These are phyloP conservation scores for Endomychus coccineus DNA, from an alignment of 2,888 invertebrate species.

Conservation along the genomic window DNA sequence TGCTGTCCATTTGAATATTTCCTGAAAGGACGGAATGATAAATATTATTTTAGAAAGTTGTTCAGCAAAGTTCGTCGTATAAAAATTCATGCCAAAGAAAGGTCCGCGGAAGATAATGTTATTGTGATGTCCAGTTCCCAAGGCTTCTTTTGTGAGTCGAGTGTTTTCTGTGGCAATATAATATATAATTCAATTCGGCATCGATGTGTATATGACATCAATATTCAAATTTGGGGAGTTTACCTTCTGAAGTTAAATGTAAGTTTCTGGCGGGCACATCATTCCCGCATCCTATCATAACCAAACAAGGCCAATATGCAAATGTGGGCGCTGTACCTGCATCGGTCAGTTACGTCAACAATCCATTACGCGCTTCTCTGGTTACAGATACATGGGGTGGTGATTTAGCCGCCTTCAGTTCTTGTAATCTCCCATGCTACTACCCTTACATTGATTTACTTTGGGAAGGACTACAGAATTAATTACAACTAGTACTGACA, in stretches of 20 bases:
- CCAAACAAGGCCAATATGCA: constrained; percentile 42
- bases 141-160: constrained; percentile 23
- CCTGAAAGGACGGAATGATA: constrained; percentile 10
- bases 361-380: constrained; percentile 39
- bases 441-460: constrained; percentile 26
- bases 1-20: constrained; percentile 8
- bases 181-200: constrained; percentile 16
- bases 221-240: constrained; percentile 13
- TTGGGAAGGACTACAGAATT: constrained; percentile 29
- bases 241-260: constrained; percentile 30
- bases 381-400: constrained; percentile 20
- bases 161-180: constrained; percentile 32
- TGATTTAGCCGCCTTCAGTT: constrained; percentile 4
- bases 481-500: too few species aligned
- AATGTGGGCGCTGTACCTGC: constrained; percentile 40
- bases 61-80: constrained; percentile 20
- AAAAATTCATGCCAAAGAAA: constrained; percentile 24
- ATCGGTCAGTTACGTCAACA: constrained; percentile 44
- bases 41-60: constrained; percentile 11
- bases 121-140: constrained; percentile 21
- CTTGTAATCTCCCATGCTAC: constrained; percentile 12
- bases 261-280: constrained; percentile 32
- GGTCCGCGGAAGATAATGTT: constrained; percentile 19
- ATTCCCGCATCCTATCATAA: constrained; percentile 23
- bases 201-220: constrained; percentile 11